Evolutionary conservation across 2,888 invertebrate species (phyloP), one percentile per base, ranked within the genome.

Genomic region (Diloba caeruleocephala): DNA sequence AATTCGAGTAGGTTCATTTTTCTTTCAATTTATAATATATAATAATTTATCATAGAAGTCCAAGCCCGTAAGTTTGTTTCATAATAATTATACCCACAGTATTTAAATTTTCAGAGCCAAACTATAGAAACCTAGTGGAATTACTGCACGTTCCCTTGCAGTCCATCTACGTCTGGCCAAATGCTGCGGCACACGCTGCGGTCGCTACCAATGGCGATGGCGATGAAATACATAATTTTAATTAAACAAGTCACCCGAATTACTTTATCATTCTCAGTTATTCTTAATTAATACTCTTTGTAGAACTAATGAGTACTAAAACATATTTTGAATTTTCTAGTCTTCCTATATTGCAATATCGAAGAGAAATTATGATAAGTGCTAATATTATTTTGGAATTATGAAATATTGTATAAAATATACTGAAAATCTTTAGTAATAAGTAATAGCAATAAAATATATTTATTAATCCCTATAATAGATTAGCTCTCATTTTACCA

Each of bases 121-220:
- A 97, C 88, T 97, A 96, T 84, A 96, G 97, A 69, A 95, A 97
- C 89, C 94, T 98, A 77, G 96, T 98, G 75, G 98, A 98, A 90
- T 89, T 98, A 55, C 94, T 98, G 34, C 98, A 98, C 84, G 97
- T 98, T 70, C 98, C 98, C 33, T 92, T 98, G 71, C 97, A 98
- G 87, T 96, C 96, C 37, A 95, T 98, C 74, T 98, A 97, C 88
- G 95, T 94, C 75, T 94, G 94, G 88, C 94, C 94, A 0, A 85
- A 81, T 64, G 75, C 83, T 49, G 79, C 85, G 2, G 37, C 48
- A 1, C 26, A 42, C n/a, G 64, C 84, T n/a, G 59, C 57, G 6
- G 44, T 80, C 28, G 53, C 81, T 6, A 74, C 86, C 23, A 92
- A 92, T 51, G 92, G 91, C 9, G 92, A 90, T 48, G 77, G 78